Percentiles rank a stretch among this genome's conserved stretches.
Evolutionary conservation across 2,797 vertebrate species (phyloP).

Genomic region (Coendou prehensilis): DNA sequence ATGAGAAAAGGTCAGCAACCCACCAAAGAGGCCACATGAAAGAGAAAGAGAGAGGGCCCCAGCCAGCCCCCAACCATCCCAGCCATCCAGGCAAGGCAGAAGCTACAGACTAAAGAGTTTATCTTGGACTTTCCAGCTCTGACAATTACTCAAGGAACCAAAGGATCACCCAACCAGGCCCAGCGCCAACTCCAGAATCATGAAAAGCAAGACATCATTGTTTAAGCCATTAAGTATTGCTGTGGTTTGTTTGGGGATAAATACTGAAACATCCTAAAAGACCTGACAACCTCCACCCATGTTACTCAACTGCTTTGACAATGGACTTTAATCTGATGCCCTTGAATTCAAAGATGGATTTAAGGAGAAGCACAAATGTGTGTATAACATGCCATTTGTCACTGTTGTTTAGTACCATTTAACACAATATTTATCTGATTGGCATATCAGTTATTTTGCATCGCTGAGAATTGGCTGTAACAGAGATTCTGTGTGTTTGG

Average conservation of each 20-base stretch:
- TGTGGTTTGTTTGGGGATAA: neutral
- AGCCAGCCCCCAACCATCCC: neutral
- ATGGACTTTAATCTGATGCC: constrained; percentile 14
- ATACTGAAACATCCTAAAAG: neutral
- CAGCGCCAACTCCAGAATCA: neutral
- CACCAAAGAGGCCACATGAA: neutral
- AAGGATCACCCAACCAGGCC: neutral
- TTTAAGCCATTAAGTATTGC: neutral
- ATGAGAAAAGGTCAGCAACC: neutral
- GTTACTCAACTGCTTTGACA: neutral
- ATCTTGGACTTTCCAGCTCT: neutral
- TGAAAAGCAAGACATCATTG: neutral
- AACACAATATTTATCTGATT: constrained; percentile 84
- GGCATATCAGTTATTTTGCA: constrained; percentile 79
- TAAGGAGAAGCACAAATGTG: constrained; percentile 62
- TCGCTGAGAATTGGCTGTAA: constrained; percentile 74
- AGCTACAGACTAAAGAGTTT: neutral
- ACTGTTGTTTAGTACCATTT: constrained; percentile 81
- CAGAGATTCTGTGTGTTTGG: constrained; percentile 77
- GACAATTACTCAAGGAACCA: neutral
- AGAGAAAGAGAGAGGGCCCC: neutral
- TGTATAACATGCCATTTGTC: constrained; percentile 80
- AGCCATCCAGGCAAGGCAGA: neutral
- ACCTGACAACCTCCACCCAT: neutral
- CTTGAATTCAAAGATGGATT: neutral